These are phyloP conservation scores for Pseudochaenichthys georgianus DNA, from an alignment of 2,797 vertebrate species.

Conservation along the genomic window DNA sequence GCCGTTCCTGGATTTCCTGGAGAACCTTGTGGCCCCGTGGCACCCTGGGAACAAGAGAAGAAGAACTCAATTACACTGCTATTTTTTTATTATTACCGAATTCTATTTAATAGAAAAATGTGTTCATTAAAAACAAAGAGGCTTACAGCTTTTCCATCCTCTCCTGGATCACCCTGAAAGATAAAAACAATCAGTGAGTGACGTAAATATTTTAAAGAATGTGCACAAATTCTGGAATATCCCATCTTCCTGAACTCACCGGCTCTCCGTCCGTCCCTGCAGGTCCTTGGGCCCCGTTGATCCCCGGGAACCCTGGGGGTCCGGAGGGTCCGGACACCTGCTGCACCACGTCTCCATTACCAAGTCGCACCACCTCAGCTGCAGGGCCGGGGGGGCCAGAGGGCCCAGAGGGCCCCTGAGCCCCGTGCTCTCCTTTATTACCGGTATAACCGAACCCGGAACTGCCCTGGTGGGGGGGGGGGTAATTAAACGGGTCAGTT, in stretches of 20 bases:
- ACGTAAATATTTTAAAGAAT: background rate
- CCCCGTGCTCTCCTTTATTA: slow-evolving; percentile 88
- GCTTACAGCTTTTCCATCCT: slow-evolving; percentile 91
- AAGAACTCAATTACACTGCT: background rate
- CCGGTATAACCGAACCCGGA: slow-evolving; percentile 86
- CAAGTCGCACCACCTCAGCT: slow-evolving; percentile 64
- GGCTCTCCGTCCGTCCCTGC: slow-evolving; percentile 87
- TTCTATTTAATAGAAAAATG: background rate
- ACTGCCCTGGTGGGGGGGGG: slow-evolving; percentile 77
- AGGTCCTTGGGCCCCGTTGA: slow-evolving; percentile 77
- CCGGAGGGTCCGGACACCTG: slow-evolving; percentile 78
- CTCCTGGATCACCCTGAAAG: slow-evolving; percentile 90
- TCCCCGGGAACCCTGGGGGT: slow-evolving; percentile 78
- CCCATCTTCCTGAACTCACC: slow-evolving; percentile 76
- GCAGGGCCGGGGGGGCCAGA: slow-evolving; percentile 80
- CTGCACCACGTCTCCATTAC: slow-evolving; percentile 70
- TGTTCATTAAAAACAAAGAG: background rate
- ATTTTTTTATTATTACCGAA: background rate
- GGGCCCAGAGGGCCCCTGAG: slow-evolving; percentile 77
- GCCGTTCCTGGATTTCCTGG: slow-evolving; percentile 86
- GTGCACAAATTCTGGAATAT: background rate
- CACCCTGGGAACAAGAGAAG: slow-evolving; percentile 80
- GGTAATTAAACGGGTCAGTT: too few species aligned
- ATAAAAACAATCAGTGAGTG: slow-evolving; percentile 6
- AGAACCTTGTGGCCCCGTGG: slow-evolving; percentile 85